Base-by-base conservation (phyloP, 2,888 invertebrate genomes). In the Lobophora halterata region DNA sequence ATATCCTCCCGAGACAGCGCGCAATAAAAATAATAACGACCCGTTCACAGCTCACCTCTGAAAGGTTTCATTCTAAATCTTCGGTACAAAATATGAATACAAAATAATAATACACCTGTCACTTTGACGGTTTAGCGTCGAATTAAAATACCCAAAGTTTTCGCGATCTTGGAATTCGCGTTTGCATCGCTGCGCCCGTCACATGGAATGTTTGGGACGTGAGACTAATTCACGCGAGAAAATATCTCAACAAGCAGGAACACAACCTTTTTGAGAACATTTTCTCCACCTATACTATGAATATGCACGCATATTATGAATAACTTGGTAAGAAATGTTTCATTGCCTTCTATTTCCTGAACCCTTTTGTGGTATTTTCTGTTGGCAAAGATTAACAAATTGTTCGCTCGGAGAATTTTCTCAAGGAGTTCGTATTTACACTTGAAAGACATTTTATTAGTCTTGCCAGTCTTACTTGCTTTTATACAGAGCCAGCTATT, bases 141-240 rank as follows among this genome's bases (percentile, higher is more conserved):
- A 68, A 71, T 76, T 72, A 67, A 70, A 62, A 71, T 65, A 53
- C 61, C 61, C 55, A 35, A 52, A 61, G 51, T 61, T 62, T 63
- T 62, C 58, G 58, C 48, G 54, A 62, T 67, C 46, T 53, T 49
- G 61, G 60, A 64, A 71, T 70, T 62, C 58, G 53, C 56, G 56
- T 55, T 58, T 55, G 56, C 58, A 57, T 62, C 52, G 58, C 52
- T 58, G 58, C 59, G n/a, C n/a, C n/a, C n/a, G 64, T 61, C 52
- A 62, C 61, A 60, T 62, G 74, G 76, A 78, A 86, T 83, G 61
- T 66, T 55, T 41, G 61, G 61, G 67, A 72, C 68, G 70, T 57
- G 69, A 61, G 55, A 64, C 60, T 75, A 78, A 82, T 80, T 78
- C 77, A 78, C 67, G 78, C 80, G 77, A 67, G 70, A 69, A 75